Evolutionary conservation across 2,113 vertebrate genomes (phyloP).

Genomic region (Meleagris gallopavo): DNA sequence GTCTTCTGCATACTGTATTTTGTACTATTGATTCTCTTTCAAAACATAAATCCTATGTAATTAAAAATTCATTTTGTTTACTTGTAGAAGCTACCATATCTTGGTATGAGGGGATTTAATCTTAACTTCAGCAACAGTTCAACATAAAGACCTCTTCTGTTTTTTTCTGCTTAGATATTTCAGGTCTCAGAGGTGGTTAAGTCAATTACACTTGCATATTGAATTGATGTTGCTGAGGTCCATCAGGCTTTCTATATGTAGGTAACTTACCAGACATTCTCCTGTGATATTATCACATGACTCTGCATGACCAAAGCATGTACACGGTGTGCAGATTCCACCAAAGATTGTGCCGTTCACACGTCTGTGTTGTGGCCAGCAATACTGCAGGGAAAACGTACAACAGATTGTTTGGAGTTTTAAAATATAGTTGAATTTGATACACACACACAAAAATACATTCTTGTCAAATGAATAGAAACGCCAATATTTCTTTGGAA

Average conservation of each 20-base stretch:
- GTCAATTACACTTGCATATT: not conserved
- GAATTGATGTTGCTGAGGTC: not conserved
- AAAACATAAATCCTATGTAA: not conserved
- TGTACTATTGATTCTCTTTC: not conserved
- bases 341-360: conserved; percentile 83
- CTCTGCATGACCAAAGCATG: conserved; percentile 82
- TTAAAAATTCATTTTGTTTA: not conserved
- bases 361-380: conserved; percentile 79
- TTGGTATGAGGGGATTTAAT: not conserved
- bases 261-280: conserved; percentile 82
- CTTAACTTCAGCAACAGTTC: conserved; percentile 7
- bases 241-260: not conserved
- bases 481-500: not conserved
- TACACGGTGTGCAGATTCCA: conserved; percentile 84
- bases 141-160: not conserved
- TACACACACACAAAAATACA: not conserved
- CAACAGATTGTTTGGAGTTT: not conserved
- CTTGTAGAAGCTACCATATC: not conserved
- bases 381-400: conserved; percentile 75
- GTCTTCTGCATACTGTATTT: not conserved
- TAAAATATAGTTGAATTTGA: not conserved
- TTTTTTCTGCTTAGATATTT: not conserved
- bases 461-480: not conserved
- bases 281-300: conserved; percentile 84
- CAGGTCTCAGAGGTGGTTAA: not conserved